These are phyloP conservation scores for Rhodophaea formosa DNA, from an alignment of 2,888 invertebrate genomes.

Conservation along the genomic window DNA sequence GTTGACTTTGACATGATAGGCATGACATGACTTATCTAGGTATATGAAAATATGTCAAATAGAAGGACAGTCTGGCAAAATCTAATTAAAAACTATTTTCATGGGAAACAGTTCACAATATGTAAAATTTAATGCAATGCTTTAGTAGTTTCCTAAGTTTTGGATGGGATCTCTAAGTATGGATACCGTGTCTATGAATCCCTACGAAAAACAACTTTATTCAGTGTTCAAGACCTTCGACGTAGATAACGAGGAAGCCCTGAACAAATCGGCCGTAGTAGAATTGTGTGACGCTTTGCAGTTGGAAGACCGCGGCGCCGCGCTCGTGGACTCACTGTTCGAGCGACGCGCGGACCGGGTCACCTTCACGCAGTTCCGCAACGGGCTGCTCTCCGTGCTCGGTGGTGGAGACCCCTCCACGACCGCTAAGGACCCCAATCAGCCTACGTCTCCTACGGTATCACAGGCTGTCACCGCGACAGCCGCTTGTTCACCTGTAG, in stretches of 20 bases:
- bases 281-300: constrained; percentile 89
- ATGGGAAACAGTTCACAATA: background rate
- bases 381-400: constrained; percentile 86
- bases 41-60: too few relatives aligned
- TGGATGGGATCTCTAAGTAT: constrained; percentile 38
- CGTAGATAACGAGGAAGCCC: constrained; percentile 84
- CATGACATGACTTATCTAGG: too few relatives aligned
- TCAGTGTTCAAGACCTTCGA: constrained; percentile 91
- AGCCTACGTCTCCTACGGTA: constrained; percentile 33
- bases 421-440: constrained; percentile 23
- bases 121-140: background rate
- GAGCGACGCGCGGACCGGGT: constrained; percentile 69
- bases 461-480: constrained; percentile 29
- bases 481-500: constrained; percentile 34
- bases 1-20: too few relatives aligned
- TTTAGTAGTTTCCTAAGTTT: constrained; percentile 1
- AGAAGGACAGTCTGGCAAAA: background rate
- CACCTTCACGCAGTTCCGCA: constrained; percentile 88
- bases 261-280: constrained; percentile 84
- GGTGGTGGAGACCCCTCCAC: constrained; percentile 72
- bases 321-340: constrained; percentile 83
- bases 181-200: constrained; percentile 81
- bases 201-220: constrained; percentile 90
- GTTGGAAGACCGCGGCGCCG: constrained; percentile 86
- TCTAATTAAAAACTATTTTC: background rate